Percentiles rank a stretch among this genome's conserved stretches.
phyloP scores from a whole-genome alignment of 2,888 invertebrate species.

The Agriopis marginaria region DNA sequence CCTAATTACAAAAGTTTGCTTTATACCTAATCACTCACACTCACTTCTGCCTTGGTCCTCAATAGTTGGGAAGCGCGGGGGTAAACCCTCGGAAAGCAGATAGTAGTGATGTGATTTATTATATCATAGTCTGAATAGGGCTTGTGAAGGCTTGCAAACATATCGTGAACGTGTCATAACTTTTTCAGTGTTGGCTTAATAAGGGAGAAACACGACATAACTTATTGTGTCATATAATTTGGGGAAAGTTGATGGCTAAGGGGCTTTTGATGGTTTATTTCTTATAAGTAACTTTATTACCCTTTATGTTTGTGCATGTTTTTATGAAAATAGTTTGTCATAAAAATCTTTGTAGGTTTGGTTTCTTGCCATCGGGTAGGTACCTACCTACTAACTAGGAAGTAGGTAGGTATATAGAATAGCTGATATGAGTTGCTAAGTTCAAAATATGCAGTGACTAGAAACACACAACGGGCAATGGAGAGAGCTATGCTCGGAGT shows the following conservation, averaged over 20 bases:
- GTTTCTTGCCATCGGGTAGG: not conserved
- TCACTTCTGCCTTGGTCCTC: no score
- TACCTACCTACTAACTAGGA: no score
- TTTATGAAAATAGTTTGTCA: not conserved
- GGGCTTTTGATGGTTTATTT: conserved; percentile 13
- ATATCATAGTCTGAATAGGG: conserved; percentile 7
- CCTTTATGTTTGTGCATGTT: conserved; percentile 5
- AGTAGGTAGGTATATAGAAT: no score
- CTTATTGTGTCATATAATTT: conserved; percentile 13
- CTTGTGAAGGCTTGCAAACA: conserved; percentile 27
- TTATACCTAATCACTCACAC: no score
- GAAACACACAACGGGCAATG: no score
- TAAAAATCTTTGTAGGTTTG: not conserved
- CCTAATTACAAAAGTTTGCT: no score
- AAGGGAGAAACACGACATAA: conserved; percentile 10
- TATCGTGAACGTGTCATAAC: conserved; percentile 35
- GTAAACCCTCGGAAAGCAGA: no score
- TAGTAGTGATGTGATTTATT: no score
- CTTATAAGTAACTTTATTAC: conserved; percentile 7
- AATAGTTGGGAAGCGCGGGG: no score
- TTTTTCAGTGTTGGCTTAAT: conserved; percentile 27
- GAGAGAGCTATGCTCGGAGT: no score
- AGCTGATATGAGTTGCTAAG: no score
- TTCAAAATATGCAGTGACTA: no score
- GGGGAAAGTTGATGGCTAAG: conserved; percentile 5